These are phyloP conservation scores for Schrankia costaestrigalis DNA, from an alignment of 2,888 invertebrate species.

Conservation along the genomic window DNA sequence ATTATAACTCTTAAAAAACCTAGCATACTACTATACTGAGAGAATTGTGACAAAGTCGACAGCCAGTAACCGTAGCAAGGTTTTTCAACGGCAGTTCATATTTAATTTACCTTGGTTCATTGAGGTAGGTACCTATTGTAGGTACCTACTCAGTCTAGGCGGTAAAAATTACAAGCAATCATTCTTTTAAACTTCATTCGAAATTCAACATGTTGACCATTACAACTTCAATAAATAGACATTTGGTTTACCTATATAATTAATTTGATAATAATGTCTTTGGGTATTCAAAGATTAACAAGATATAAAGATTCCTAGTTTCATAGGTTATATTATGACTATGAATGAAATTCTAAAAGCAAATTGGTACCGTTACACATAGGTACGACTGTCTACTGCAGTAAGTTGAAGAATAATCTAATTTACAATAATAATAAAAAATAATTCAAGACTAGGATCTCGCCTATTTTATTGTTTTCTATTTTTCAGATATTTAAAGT, in stretches of 20 bases:
- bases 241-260: no score
- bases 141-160: no score
- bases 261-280: background rate
- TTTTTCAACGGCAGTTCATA: no score
- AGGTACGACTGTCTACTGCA: conserved; percentile 18
- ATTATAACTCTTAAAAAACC: conserved; percentile 5
- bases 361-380: conserved; percentile 15
- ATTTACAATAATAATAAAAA: conserved; percentile 29
- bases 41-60: no score
- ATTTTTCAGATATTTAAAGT: conserved; percentile 21
- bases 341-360: conserved; percentile 27
- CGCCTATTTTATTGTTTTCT: conserved; percentile 38
- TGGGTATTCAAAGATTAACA: conserved; percentile 5
- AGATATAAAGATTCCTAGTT: conserved; percentile 5
- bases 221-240: no score
- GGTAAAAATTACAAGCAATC: no score
- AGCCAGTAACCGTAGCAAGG: no score
- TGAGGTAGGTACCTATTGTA: no score
- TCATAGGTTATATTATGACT: conserved; percentile 14
- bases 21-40: background rate
- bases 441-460: conserved; percentile 58
- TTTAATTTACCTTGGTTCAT: no score
- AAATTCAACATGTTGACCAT: no score
- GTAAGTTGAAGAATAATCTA: conserved; percentile 26
- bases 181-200: no score